phyloP scores from a whole-genome alignment of 2,888 invertebrate genomes.

The Sylvicola fuscatus region DNA sequence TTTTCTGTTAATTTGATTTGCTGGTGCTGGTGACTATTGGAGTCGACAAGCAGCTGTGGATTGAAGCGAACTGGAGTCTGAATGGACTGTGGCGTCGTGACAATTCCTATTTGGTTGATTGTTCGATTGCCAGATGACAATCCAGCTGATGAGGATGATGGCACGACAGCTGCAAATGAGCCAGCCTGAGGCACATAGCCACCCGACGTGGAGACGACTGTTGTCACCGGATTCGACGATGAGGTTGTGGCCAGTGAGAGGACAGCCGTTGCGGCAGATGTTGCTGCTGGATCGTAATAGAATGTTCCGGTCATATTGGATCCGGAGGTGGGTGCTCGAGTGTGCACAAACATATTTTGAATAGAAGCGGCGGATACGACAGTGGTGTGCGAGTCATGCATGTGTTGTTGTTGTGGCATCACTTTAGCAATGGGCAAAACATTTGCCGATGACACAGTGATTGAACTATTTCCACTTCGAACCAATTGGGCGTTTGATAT shows the following conservation, averaged over 20 bases:
- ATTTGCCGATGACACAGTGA: slow-evolving; percentile 4
- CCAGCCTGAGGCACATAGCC: slow-evolving; percentile 18
- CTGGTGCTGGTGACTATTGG: slow-evolving; percentile 1
- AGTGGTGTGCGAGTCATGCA: slow-evolving; percentile 1
- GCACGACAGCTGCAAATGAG: slow-evolving; percentile 23
- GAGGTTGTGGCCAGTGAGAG: background rate
- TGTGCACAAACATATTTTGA: background rate
- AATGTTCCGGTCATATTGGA: background rate
- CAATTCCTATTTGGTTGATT: slow-evolving; percentile 1
- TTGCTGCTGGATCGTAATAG: background rate
- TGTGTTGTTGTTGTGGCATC: slow-evolving; percentile 11
- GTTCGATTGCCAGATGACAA: background rate
- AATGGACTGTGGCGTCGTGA: background rate
- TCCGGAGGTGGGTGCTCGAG: background rate
- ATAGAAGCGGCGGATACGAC: background rate
- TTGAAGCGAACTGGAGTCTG: slow-evolving; percentile 16
- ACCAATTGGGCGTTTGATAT: background rate
- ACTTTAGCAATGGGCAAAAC: slow-evolving; percentile 22
- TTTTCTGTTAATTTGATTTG: background rate
- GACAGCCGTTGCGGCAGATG: background rate
- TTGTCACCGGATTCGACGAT: slow-evolving; percentile 12
- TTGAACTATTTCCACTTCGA: background rate
- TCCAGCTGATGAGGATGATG: slow-evolving; percentile 11
- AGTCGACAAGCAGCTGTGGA: slow-evolving; percentile 12
- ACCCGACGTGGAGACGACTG: slow-evolving; percentile 21